phyloP scores from a whole-genome alignment of 2,888 invertebrate genomes.

The Nomada ruficornis region DNA sequence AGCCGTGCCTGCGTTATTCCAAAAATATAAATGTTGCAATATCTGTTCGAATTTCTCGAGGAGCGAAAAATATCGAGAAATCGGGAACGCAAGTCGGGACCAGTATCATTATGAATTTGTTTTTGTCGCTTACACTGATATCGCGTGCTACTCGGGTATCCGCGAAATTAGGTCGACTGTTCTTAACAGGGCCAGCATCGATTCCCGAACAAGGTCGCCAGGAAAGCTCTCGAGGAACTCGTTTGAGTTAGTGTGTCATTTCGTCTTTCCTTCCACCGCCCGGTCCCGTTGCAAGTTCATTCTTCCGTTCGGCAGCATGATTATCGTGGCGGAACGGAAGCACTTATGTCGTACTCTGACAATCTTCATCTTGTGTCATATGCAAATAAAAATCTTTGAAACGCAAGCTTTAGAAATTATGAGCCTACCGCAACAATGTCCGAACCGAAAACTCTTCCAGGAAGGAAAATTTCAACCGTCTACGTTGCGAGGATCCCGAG shows the following conservation, averaged over 20 bases:
- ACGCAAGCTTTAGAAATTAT: too few relatives aligned
- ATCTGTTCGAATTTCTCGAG: too few relatives aligned
- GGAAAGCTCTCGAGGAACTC: conserved; percentile 51
- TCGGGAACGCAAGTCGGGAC: too few relatives aligned
- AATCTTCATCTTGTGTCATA: neutral
- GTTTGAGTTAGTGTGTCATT: conserved; percentile 26
- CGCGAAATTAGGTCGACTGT: conserved; percentile 53
- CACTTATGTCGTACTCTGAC: neutral
- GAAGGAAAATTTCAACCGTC: neutral
- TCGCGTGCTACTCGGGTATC: conserved; percentile 49
- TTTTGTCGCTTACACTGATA: conserved; percentile 23
- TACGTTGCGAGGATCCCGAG: too few relatives aligned
- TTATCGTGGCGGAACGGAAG: neutral
- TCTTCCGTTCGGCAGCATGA: neutral
- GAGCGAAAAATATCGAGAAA: too few relatives aligned
- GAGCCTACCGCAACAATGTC: neutral
- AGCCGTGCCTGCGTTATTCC: too few relatives aligned
- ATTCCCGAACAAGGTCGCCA: conserved; percentile 57
- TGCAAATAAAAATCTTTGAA: too few relatives aligned
- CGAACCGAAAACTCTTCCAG: neutral
- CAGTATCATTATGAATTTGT: conserved; percentile 40
- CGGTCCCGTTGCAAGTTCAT: neutral
- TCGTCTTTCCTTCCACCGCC: conserved; percentile 5
- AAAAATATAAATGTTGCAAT: too few relatives aligned
- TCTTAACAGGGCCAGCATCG: conserved; percentile 58